Evolutionary conservation across 2,113 vertebrate genomes (phyloP), one percentile per base, ranked within the genome.

Genomic region (Sinocyclocheilus grahami): DNA sequence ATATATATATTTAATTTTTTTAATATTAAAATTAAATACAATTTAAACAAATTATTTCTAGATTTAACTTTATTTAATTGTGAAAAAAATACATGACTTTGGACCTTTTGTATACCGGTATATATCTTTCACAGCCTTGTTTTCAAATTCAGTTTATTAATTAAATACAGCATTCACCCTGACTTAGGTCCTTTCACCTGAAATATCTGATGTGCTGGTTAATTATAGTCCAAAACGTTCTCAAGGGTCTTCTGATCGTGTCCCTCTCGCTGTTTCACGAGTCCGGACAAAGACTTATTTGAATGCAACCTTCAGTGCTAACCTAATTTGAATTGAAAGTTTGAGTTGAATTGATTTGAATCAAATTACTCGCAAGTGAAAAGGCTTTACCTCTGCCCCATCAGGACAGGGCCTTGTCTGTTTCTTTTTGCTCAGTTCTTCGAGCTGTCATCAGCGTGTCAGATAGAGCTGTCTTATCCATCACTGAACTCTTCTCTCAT

Each of bases 361-460:
- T 74, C 30, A 58, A 83, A 69, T 82, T 71, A 82, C 27, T n/a
- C 46, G 2, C 27, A 39, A 20, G 76, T 55, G 58, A 80, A 51
- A 55, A 58, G 33, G 48, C 81, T 89, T 89, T 84, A 78, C 63
- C 55, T 58, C 58, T 83, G 84, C 24, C 51, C 84, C 80, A 80
- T 89, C 84, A 83, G 84, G 85, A 63, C 82, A 42, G 62, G 79
- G 48, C 22, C 63, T 55, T 87, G 83, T 89, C 81, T 48, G 75
- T 86, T 85, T 86, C 33, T 83, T 62, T 80, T 76, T 58, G 80
- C 55, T 86, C 75, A 79, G 79, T 83, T 76, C 53, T 30, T 79
- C 55, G 77, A 67, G 42, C 83, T 89, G 78, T 87, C 86, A 85
- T 87, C 65, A 81, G 51, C 48, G 51, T 86, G 79, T 84, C 86